Evolutionary conservation across 2,888 invertebrate genomes (phyloP), one percentile per base, ranked within the genome.

Genomic region (Neoascia interrupta): DNA sequence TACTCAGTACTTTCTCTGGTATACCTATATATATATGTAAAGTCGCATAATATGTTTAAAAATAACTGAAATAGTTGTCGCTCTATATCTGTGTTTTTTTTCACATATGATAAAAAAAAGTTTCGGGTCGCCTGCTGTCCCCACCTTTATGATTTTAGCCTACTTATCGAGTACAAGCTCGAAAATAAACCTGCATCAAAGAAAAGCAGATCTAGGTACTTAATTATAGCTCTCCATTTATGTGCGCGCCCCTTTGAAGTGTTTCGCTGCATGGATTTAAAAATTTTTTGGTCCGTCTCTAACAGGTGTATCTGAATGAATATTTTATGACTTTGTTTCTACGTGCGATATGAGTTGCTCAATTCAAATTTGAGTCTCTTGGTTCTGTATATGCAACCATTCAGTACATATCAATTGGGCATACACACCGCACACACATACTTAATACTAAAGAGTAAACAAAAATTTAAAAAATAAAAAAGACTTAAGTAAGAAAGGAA

Each of bases 221-320:
- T 73, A 53, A 75, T 75, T 75, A 68, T 61, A 49, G 68, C 53
- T 54, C 60, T 75, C 41, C 11, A 49, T 53, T n/a, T n/a, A 23
- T 37, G 37, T 39, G 51, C 39, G 54, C 41, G 68, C 47, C 68
- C 47, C 61, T 75, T 75, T 75, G 68, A 75, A 56, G 74, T 75
- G 39, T 47, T n/a, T n/a, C n/a, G n/a, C n/a, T n/a, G n/a, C 37
- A 54, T 21, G 61, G 13, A 34, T 23, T 51, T 56, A 56, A 63
- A 69, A 56, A 56, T n/a, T n/a, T n/a, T n/a, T n/a, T n/a, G n/a
- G n/a, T n/a, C n/a, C n/a, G n/a, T n/a, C n/a, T n/a, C 69, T 51
- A 69, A 75, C 75, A 75, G 75, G 75, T 75, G 75, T 69, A 69
- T 51, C 56, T 69, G 61, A 75, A 75, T 75, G n/a, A n/a, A n/a